These are phyloP conservation scores for Proteles cristata DNA, from an alignment of 2,113 vertebrate species.

Conservation along the genomic window DNA sequence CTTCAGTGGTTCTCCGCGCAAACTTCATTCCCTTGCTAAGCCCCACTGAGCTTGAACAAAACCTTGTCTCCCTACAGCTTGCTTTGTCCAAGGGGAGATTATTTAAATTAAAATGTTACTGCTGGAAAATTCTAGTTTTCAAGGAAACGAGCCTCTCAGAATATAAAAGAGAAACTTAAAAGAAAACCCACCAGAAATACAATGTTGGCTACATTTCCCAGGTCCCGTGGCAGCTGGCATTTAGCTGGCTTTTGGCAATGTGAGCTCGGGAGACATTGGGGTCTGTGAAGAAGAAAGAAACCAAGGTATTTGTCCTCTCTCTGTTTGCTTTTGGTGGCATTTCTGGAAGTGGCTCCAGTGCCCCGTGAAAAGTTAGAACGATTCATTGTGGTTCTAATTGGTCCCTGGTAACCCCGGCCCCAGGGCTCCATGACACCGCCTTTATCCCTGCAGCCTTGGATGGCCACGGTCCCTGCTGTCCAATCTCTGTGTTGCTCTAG, in stretches of 20 bases:
- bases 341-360: not conserved
- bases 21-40: not conserved
- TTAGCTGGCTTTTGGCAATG: not conserved
- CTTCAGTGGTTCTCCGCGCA: too few relatives aligned
- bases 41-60: not conserved
- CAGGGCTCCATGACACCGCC: not conserved
- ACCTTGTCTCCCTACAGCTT: not conserved
- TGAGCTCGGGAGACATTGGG: not conserved
- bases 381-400: not conserved
- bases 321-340: not conserved
- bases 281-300: not conserved
- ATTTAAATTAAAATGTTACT: conserved; percentile 1
- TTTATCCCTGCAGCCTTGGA: not conserved
- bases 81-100: not conserved
- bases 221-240: not conserved
- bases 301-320: not conserved
- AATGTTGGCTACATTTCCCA: not conserved
- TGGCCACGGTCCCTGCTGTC: not conserved
- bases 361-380: not conserved
- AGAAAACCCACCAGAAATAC: not conserved
- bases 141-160: not conserved
- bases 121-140: not conserved
- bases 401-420: fast-evolving
- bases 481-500: fast-evolving
- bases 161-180: not conserved